Evolutionary conservation across 2,888 invertebrate species (phyloP).

Genomic region (Synanthedon vespiformis): DNA sequence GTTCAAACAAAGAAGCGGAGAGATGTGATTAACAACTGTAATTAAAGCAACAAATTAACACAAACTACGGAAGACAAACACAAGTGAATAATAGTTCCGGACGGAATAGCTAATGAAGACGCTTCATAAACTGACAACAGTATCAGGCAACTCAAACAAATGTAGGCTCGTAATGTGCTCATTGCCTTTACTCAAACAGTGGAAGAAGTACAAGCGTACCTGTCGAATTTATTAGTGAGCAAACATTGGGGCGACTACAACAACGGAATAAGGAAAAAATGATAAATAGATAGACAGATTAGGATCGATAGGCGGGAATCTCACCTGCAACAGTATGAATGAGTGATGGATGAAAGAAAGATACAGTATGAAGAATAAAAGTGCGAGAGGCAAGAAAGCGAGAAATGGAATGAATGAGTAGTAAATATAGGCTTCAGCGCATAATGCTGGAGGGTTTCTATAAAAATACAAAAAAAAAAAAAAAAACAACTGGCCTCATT

Average conservation of each 20-base stretch:
- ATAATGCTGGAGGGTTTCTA: no score
- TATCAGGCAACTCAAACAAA: slow-evolving; percentile 13
- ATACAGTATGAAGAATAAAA: no score
- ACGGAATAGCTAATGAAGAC: slow-evolving; percentile 13
- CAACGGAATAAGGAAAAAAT: no score
- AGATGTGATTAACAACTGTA: not conserved
- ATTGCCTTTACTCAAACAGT: slow-evolving; percentile 19
- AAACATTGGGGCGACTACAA: slow-evolving; percentile 39
- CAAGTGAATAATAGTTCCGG: not conserved
- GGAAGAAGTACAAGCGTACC: slow-evolving; percentile 21
- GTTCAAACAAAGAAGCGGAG: not conserved
- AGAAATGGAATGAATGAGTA: no score
- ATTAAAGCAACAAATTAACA: not conserved
- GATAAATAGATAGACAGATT: no score
- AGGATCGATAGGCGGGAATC: no score
- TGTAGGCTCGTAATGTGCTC: slow-evolving; percentile 2
- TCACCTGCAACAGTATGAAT: no score
- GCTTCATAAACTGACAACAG: slow-evolving; percentile 21
- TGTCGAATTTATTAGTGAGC: slow-evolving; percentile 26
- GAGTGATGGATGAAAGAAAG: no score
- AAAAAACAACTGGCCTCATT: slow-evolving; percentile 23
- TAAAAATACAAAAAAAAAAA: no score
- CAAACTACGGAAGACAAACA: not conserved
- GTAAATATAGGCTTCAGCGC: no score
- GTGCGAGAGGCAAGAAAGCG: no score